phyloP scores from a whole-genome alignment of 2,113 vertebrate species.

The Clarias macrocephalus region DNA sequence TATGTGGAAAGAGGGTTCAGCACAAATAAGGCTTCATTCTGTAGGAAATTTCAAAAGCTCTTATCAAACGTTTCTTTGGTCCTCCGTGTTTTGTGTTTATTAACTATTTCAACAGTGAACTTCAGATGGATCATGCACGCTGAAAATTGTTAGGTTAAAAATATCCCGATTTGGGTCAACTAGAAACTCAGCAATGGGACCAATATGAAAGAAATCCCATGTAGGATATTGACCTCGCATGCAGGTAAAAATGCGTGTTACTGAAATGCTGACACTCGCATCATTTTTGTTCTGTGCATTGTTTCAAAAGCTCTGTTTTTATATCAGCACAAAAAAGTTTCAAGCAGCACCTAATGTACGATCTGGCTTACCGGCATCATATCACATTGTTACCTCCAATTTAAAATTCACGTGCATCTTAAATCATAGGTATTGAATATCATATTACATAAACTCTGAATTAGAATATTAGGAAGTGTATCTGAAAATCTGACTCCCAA shows the following conservation, averaged over 20 bases:
- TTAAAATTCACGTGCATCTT: background rate
- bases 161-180: background rate
- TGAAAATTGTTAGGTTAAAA: background rate
- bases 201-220: background rate
- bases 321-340: background rate
- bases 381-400: background rate
- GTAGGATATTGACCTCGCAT: background rate
- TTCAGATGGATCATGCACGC: background rate
- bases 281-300: background rate
- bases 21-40: background rate
- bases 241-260: background rate
- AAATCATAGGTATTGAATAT: background rate
- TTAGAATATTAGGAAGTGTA: background rate
- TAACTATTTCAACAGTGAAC: background rate
- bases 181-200: background rate
- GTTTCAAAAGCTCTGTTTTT: background rate
- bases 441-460: background rate
- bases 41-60: background rate
- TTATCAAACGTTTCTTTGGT: background rate
- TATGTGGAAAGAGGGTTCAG: constrained; percentile 11
- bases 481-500: background rate
- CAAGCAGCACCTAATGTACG: background rate
- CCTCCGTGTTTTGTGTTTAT: background rate
- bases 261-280: too few species aligned
- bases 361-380: background rate